Conservation (phyloP, 1,140 invertebrate species). For the Papilio glaucus region DNA sequence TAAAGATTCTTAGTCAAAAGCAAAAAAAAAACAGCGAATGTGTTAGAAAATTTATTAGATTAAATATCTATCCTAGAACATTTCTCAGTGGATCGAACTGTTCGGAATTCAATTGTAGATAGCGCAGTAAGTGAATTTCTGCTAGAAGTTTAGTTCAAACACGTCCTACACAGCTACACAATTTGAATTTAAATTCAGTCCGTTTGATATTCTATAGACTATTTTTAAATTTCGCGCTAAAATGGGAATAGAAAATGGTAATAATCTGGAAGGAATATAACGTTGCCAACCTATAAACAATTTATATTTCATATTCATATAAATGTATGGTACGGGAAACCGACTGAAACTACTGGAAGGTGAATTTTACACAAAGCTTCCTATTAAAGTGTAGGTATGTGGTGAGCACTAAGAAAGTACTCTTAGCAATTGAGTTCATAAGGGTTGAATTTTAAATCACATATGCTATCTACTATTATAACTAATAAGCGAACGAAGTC, state of each 20-base stretch:
- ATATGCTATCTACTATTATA: neutral
- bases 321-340: too few relatives aligned
- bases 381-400: too few relatives aligned
- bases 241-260: neutral
- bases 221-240: neutral
- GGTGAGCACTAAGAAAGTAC: too few relatives aligned
- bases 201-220: neutral
- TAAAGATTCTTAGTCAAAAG: slow-evolving; percentile 4
- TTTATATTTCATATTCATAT: neutral
- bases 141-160: slow-evolving; percentile 26
- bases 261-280: neutral
- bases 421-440: too few relatives aligned
- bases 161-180: slow-evolving; percentile 20
- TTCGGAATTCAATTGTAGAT: slow-evolving; percentile 25
- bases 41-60: neutral
- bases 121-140: neutral
- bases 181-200: slow-evolving; percentile 29
- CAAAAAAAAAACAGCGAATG: neutral
- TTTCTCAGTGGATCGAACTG: neutral
- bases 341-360: too few relatives aligned
- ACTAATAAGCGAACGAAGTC: neutral
- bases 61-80: neutral
- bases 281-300: neutral
- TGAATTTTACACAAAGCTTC: too few relatives aligned
- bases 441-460: too few relatives aligned